Evolutionary conservation across 2,797 vertebrate species (phyloP), one percentile per base, ranked within the genome.

Genomic region (Manis pentadactyla): DNA sequence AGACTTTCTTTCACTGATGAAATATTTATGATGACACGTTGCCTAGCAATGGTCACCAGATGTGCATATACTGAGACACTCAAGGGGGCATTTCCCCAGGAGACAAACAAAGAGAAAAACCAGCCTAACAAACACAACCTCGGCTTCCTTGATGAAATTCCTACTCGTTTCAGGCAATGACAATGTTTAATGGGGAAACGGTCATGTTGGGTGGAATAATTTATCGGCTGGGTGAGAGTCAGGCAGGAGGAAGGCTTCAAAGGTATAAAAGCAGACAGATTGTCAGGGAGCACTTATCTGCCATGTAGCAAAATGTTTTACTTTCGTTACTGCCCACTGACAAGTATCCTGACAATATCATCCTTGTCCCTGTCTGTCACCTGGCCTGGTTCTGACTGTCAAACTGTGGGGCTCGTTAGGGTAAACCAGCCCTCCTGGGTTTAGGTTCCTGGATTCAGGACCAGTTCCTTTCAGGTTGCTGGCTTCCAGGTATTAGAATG

Each of bases 1-100:
- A 94, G 97, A 73, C 21, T 17, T 95, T 97, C 89, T 82, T 97
- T 92, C 92, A 73, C 93, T 0, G 0, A 98, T 98, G 98, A 97
- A 98, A 98, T 98, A 98, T 98, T 98, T 98, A 98, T 98, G 96
- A 97, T 97, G 97, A 97, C 93, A 96, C 14, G 98, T 99, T 98
- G 98, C 98, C 95, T 99, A 98, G 98, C 98, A 98, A 98, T 98
- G 97, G 96, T 55, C 96, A 98, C 97, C 95, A 92, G 97, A 90
- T 97, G 96, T 95, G 97, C 97, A 96, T 97, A 97, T 95, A 87
- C 61, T 95, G 89, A 93, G 84, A 96, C 96, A 97, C 97, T 96
- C 97, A 84, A 91, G 92, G 14, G 78, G 94, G 93, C 46, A 53
- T 81, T 94, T 97, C 63, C 96, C 71, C 90, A 57, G 71, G 90